A percentile compares a stretch with the other conserved stretches of the same genome.
phyloP scores from a whole-genome alignment of 2,113 vertebrate species.

The Prionailurus bengalensis region DNA sequence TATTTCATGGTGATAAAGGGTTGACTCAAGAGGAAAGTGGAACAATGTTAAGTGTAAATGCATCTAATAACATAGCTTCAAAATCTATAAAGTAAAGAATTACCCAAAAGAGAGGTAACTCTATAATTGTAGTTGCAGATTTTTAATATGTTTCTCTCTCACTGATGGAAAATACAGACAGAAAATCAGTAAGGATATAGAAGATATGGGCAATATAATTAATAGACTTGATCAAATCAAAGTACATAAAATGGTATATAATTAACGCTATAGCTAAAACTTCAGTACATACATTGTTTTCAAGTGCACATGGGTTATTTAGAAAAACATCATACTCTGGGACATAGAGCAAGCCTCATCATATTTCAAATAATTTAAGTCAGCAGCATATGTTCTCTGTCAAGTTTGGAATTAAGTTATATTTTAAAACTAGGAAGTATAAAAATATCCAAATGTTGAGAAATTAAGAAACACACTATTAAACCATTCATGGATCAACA shows the following conservation, averaged over 20 bases:
- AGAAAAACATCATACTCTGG: not conserved
- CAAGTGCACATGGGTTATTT: not conserved
- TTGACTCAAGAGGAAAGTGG: not conserved
- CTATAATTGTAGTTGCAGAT: not conserved
- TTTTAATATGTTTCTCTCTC: not conserved
- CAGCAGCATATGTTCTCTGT: not conserved
- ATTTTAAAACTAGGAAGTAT: not conserved
- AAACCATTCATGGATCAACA: not conserved
- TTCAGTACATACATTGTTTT: not conserved
- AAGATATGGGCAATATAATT: not conserved
- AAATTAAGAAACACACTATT: not conserved
- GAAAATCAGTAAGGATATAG: not conserved
- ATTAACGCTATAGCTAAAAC: not conserved
- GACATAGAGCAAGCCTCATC: not conserved
- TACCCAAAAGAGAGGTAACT: not conserved
- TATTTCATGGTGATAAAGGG: not conserved
- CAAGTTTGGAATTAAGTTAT: not conserved
- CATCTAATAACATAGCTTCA: not conserved
- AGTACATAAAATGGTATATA: not conserved
- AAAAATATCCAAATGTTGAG: not conserved
- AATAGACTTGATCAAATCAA: not conserved
- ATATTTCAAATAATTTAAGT: not conserved
- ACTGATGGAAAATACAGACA: not conserved
- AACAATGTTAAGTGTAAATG: not conserved
- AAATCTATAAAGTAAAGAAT: not conserved